Conservation (phyloP, 2,888 invertebrate genomes). For the Mechanitis messenoides region DNA sequence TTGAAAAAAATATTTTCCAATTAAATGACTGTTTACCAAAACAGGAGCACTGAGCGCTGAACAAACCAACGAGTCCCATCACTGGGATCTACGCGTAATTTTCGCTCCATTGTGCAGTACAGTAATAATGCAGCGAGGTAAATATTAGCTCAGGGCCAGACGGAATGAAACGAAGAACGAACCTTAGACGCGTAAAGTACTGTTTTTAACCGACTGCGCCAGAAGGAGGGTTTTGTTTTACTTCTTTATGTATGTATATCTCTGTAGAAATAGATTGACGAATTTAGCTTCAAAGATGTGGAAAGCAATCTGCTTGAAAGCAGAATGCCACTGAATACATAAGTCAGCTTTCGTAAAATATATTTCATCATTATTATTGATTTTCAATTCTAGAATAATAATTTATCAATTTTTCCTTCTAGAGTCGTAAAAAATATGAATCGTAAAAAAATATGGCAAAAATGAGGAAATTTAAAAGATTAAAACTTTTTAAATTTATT, state of each 20-base stretch:
- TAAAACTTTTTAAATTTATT: no score
- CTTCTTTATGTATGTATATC: constrained; percentile 25
- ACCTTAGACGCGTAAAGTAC: constrained; percentile 43
- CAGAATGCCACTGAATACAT: no score
- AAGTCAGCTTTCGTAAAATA: no score
- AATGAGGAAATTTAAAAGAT: no score
- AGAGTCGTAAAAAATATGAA: no score
- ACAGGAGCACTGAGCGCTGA: neutral
- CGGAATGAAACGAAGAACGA: constrained; percentile 49
- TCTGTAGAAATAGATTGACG: constrained; percentile 5
- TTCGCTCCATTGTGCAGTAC: constrained; percentile 56
- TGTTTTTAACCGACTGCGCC: constrained; percentile 12
- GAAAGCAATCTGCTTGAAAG: no score
- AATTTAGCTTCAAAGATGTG: no score
- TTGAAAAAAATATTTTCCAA: neutral
- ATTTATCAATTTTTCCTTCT: no score
- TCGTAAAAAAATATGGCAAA: no score
- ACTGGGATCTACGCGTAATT: constrained; percentile 39
- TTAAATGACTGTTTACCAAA: constrained; percentile 8
- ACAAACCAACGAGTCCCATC: constrained; percentile 16
- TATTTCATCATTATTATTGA: no score
- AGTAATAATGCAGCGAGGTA: constrained; percentile 68
- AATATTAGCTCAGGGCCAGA: constrained; percentile 71
- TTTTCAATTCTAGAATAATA: no score
- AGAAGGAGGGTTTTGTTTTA: constrained; percentile 19